phyloP scores from a whole-genome alignment of 2,888 invertebrate species.

The Buathra laborator region DNA sequence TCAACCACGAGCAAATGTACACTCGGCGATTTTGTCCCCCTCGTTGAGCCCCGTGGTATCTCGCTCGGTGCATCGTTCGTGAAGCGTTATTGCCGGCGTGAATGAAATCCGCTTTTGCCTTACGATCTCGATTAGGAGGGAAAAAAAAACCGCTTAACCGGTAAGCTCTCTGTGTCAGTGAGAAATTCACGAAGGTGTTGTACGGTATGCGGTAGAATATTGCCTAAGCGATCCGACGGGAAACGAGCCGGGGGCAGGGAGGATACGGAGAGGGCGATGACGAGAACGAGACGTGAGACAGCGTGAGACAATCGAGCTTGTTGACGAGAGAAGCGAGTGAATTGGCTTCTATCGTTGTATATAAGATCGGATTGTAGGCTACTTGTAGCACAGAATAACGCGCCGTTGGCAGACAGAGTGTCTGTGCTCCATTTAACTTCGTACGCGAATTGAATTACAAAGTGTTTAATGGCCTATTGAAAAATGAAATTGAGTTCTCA shows the following conservation, averaged over 20 bases:
- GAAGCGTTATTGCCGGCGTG: too few relatives aligned
- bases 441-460: slow-evolving; percentile 55
- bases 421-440: slow-evolving; percentile 56
- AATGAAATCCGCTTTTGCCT: slow-evolving; percentile 40
- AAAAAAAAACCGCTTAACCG: slow-evolving; percentile 51
- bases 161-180: slow-evolving; percentile 36
- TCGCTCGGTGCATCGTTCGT: too few relatives aligned
- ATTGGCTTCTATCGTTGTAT: slow-evolving; percentile 53
- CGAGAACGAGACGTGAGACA: slow-evolving; percentile 64
- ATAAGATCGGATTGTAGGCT: slow-evolving; percentile 40
- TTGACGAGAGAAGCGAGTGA: slow-evolving; percentile 63
- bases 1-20: slow-evolving; percentile 32
- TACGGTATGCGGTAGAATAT: slow-evolving; percentile 28
- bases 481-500: slow-evolving; percentile 63
- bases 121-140: slow-evolving; percentile 42
- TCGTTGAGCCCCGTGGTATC: too few relatives aligned
- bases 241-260: slow-evolving; percentile 19
- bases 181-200: slow-evolving; percentile 53
- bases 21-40: too few relatives aligned
- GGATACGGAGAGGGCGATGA: slow-evolving; percentile 47
- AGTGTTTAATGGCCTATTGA: slow-evolving; percentile 56
- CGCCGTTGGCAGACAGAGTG: slow-evolving; percentile 40
- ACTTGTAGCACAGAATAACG: slow-evolving; percentile 17
- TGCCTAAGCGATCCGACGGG: slow-evolving; percentile 58
- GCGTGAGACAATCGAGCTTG: slow-evolving; percentile 65